Base-by-base conservation (phyloP, 2,797 vertebrate species). In the Phoeniculus purpureus region DNA sequence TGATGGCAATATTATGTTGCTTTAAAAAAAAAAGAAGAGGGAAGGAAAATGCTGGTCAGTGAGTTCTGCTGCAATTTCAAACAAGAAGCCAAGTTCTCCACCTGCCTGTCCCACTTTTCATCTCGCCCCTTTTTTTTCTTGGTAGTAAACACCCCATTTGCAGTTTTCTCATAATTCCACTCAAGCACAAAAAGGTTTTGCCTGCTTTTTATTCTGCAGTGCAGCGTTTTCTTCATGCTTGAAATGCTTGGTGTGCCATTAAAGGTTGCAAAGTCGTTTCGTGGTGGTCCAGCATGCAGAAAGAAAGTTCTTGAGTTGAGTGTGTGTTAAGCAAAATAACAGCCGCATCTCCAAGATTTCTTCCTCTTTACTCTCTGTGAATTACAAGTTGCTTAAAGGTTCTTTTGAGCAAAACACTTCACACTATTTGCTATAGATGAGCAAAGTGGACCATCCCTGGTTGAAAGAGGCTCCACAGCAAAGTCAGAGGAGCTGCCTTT, bases 141-240 rank as follows among this genome's bases (percentile, higher is more conserved):
- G 20, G 31, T 59, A 74, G 26, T 77, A 91, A 87, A 75, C 59
- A 76, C 68, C 43, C 55, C 25, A 59, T 90, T 79, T 77, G 54
- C 68, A 93, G 89, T 78, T 89, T 79, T 93, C 76, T 86, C 71
- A 51, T 83, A 81, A 79, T 87, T 43, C 91, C 79, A 51, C 72
- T 66, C 85, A 72, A 85, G 71, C 81, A 73, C 81, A 91, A 89
- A 87, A 73, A 81, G 77, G 52, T 89, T 83, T 72, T 85, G 15
- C 79, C 47, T 40, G 78, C 58, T 93, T 92, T 93, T 92, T 77
- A 77, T 90, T 93, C 79, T 73, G 81, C 2, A 2, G 34, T 81
- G 54, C 94, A 88, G 88, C 77, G 60, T 66, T 95, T 95, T 81
- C 74, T 92, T 94, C 72, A 34, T 86, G 85, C 89, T 95, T 95